Evolutionary conservation across 2,113 vertebrate genomes (phyloP).

Genomic region (Gymnogyps californianus): DNA sequence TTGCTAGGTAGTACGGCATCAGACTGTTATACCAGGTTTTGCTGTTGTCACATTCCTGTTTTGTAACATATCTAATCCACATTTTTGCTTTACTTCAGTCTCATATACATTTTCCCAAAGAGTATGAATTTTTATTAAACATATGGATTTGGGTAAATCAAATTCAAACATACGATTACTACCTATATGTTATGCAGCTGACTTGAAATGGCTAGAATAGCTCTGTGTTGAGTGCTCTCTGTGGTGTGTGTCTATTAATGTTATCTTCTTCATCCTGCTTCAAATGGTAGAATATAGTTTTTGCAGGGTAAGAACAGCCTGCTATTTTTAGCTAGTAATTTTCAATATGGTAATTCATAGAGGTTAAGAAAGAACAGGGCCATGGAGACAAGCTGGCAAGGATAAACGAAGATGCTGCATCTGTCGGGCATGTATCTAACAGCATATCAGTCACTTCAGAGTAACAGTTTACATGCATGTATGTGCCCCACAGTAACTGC

Average conservation of each 20-base stretch:
- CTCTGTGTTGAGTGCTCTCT: neutral
- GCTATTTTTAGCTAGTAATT: neutral
- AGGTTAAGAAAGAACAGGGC: neutral
- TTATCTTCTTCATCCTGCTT: neutral
- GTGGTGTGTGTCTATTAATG: neutral
- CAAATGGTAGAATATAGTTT: neutral
- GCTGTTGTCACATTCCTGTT: neutral
- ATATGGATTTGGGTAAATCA: neutral
- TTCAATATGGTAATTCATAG: neutral
- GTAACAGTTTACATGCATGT: neutral
- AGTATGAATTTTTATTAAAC: neutral
- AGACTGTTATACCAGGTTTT: neutral
- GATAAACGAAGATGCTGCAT: neutral
- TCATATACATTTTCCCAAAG: neutral
- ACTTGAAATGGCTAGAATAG: neutral
- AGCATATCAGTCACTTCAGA: neutral
- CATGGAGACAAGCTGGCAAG: neutral
- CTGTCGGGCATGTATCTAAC: fast-evolving
- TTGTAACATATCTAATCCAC: neutral
- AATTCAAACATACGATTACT: neutral
- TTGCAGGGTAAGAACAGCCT: neutral
- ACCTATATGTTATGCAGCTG: neutral
- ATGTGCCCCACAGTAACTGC: neutral
- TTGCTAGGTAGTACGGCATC: neutral
- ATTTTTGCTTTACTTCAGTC: neutral